These are phyloP conservation scores for Aphelenchoides fujianensis DNA, from an alignment of 1,140 invertebrate species.

Conservation along the genomic window DNA sequence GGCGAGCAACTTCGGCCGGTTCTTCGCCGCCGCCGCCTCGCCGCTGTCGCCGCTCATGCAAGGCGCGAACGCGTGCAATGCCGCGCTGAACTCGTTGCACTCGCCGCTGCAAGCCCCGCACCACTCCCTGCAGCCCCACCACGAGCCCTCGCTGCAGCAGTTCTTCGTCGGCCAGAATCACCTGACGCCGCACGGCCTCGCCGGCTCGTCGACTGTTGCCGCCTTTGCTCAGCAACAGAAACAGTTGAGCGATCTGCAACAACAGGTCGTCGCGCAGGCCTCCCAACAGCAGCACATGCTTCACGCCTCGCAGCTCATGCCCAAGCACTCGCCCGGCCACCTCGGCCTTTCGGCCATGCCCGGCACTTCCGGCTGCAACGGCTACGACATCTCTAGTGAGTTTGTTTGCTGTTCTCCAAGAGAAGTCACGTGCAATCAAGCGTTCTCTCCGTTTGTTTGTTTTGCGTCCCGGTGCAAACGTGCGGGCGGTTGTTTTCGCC, in stretches of 20 bases:
- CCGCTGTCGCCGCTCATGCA: constrained; percentile 15
- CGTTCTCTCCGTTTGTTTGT: too few relatives aligned
- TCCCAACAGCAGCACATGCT: constrained; percentile 12
- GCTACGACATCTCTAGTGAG: neutral
- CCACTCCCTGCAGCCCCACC: constrained; percentile 15
- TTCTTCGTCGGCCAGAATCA: neutral
- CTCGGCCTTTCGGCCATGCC: neutral
- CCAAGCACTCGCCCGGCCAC: constrained; percentile 9
- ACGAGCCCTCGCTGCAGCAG: constrained; percentile 18
- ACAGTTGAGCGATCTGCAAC: constrained; percentile 8
- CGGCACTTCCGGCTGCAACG: constrained; percentile 12
- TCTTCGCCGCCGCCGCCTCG: constrained; percentile 12
- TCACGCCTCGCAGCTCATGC: neutral
- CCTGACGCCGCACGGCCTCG: neutral
- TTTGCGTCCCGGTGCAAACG: too few relatives aligned
- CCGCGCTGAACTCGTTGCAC: neutral
- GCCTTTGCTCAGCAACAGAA: constrained; percentile 7
- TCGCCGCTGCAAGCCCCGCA: constrained; percentile 20
- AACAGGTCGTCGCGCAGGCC: constrained; percentile 5
- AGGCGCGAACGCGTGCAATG: neutral
- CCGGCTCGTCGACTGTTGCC: neutral
- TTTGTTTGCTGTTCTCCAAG: too few relatives aligned
- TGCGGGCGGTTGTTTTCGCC: too few relatives aligned
- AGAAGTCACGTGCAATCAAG: too few relatives aligned
- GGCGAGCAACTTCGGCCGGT: constrained; percentile 12